phyloP scores from a whole-genome alignment of 2,797 vertebrate species.

The Hydrophis major region DNA sequence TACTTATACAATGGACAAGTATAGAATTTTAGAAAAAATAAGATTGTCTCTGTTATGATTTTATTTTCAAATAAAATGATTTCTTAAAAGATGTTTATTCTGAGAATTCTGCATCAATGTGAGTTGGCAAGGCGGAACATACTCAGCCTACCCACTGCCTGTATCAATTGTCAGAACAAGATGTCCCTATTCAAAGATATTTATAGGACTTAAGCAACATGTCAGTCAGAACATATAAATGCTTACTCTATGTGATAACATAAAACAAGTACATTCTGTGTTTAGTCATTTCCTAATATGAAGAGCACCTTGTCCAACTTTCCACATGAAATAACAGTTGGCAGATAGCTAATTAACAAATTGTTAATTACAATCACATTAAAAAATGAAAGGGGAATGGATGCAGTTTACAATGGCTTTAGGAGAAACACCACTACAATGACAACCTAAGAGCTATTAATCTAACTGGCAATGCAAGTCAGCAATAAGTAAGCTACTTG shows the following conservation, averaged over 20 bases:
- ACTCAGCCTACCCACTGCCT: neutral
- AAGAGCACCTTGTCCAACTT: neutral
- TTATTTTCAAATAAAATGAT: neutral
- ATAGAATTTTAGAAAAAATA: neutral
- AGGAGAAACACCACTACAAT: neutral
- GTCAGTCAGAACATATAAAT: neutral
- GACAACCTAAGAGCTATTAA: neutral
- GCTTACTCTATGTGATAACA: neutral
- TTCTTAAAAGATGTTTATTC: neutral
- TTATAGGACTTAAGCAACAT: neutral
- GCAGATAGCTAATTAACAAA: neutral
- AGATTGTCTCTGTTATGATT: neutral
- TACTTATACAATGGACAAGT: neutral
- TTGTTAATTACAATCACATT: neutral
- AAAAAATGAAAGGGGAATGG: neutral
- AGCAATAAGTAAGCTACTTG: neutral
- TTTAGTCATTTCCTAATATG: neutral
- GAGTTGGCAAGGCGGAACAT: neutral
- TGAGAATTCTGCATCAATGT: neutral
- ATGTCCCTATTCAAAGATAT: neutral
- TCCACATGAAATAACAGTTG: neutral
- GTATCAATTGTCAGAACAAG: neutral
- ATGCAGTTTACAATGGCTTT: neutral
- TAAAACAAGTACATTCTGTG: neutral
- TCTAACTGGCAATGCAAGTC: neutral